Percentiles rank a stretch among this genome's conserved stretches.
These are phyloP conservation scores for Geotrypetes seraphini DNA, from an alignment of 2,797 vertebrate genomes.

Conservation along the genomic window DNA sequence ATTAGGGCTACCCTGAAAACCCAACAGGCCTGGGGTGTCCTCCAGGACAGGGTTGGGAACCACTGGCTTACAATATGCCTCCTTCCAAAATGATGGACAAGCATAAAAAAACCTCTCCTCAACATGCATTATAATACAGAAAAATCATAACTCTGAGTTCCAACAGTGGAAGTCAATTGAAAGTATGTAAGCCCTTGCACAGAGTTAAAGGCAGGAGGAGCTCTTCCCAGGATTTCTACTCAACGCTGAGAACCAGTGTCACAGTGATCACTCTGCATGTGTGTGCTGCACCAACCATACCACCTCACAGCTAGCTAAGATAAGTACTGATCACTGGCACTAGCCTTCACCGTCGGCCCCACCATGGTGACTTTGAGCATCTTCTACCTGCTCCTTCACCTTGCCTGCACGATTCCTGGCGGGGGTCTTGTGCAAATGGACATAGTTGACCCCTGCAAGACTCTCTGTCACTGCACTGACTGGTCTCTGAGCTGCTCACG, in stretches of 20 bases:
- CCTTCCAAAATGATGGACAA: too few species aligned
- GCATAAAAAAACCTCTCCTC: too few species aligned
- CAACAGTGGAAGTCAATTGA: too few species aligned
- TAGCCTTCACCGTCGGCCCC: background rate
- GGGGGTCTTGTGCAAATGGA: too few species aligned
- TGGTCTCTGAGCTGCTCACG: background rate
- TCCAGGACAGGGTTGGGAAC: too few species aligned
- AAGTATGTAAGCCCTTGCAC: too few species aligned
- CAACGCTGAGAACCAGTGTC: slow-evolving; percentile 6
- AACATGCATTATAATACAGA: too few species aligned
- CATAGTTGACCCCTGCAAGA: slow-evolving; percentile 6
- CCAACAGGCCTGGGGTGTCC: too few species aligned
- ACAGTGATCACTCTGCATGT: slow-evolving; percentile 9
- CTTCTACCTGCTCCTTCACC: slow-evolving; percentile 2
- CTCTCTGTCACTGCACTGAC: slow-evolving; percentile 2
- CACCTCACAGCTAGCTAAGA: slow-evolving; percentile 4
- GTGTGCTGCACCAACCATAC: slow-evolving; percentile 10
- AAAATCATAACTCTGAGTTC: too few species aligned
- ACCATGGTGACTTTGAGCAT: background rate
- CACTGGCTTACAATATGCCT: too few species aligned
- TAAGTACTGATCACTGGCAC: background rate
- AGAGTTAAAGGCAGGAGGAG: slow-evolving; percentile 19
- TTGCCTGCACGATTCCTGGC: slow-evolving; percentile 3
- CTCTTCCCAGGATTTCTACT: slow-evolving; percentile 6
- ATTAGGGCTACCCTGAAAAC: too few species aligned